A percentile compares a stretch with the other conserved stretches of the same genome.
Conservation (phyloP, 2,888 invertebrate genomes). For the Cheilosia vulpina region DNA sequence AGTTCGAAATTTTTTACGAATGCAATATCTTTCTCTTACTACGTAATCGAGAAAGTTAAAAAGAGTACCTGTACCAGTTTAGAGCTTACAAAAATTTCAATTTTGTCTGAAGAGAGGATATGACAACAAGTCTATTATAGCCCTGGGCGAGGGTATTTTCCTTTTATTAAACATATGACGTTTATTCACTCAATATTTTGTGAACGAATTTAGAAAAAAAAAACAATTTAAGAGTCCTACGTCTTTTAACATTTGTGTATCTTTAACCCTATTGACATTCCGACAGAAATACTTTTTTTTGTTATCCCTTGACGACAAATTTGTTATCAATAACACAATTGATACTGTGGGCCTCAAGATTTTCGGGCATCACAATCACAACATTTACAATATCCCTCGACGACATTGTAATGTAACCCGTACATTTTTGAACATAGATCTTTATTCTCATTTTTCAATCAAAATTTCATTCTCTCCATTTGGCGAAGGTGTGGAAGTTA, state of each 20-base stretch:
- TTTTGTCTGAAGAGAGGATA: too few relatives aligned
- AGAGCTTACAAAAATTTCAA: too few relatives aligned
- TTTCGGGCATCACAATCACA: conserved; percentile 7
- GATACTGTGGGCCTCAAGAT: background rate
- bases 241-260: conserved; percentile 2
- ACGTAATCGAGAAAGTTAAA: too few relatives aligned
- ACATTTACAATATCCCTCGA: background rate
- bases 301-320: conserved; percentile 44
- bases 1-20: too few relatives aligned
- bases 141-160: too few relatives aligned
- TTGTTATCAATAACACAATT: conserved; percentile 40
- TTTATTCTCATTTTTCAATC: conserved; percentile 40
- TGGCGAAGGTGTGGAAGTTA: background rate
- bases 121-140: too few relatives aligned
- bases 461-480: conserved; percentile 37
- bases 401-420: conserved; percentile 21
- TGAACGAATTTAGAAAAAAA: background rate
- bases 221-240: background rate
- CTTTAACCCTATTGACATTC: conserved; percentile 3
- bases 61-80: too few relatives aligned
- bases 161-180: too few relatives aligned
- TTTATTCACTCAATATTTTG: background rate
- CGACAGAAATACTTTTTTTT: conserved; percentile 25
- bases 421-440: conserved; percentile 26
- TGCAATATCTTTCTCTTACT: too few relatives aligned